A percentile compares a stretch with the other conserved stretches of the same genome.
Conservation (phyloP, 2,113 vertebrate species). For the Felis chaus region DNA sequence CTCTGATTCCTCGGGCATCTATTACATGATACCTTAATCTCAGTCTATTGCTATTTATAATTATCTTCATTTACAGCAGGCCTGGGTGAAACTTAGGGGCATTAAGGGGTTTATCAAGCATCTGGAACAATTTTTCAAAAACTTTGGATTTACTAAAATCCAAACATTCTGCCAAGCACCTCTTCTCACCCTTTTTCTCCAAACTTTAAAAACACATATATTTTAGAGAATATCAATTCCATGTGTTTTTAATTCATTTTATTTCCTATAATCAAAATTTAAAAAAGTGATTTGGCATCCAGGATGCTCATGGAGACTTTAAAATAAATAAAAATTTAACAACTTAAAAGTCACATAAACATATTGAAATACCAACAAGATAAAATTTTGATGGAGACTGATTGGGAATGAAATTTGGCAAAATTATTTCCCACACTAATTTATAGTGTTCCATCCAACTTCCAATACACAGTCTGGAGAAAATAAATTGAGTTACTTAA, state of each 20-base stretch:
- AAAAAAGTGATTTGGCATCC: slow-evolving; percentile 54
- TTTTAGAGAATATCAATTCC: slow-evolving; percentile 72
- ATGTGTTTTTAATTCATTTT: slow-evolving; percentile 75
- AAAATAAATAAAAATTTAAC: slow-evolving; percentile 60
- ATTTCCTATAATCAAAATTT: slow-evolving; percentile 53
- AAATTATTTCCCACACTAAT: slow-evolving; percentile 63
- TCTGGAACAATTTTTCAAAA: slow-evolving; percentile 74
- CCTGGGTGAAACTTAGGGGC: slow-evolving; percentile 66
- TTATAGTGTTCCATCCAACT: slow-evolving; percentile 48
- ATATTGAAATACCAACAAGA: slow-evolving; percentile 44
- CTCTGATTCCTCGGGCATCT: neutral
- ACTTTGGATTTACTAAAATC: slow-evolving; percentile 61
- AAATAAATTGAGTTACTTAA: slow-evolving; percentile 50
- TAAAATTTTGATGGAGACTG: slow-evolving; percentile 60
- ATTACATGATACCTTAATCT: neutral
- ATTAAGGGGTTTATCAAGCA: slow-evolving; percentile 68
- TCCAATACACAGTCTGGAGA: slow-evolving; percentile 48
- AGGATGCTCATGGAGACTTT: slow-evolving; percentile 56
- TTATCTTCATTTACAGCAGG: slow-evolving; percentile 71
- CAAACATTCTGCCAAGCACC: slow-evolving; percentile 64
- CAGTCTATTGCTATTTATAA: slow-evolving; percentile 62
- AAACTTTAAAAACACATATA: slow-evolving; percentile 64
- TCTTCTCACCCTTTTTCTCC: slow-evolving; percentile 45
- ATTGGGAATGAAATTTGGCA: slow-evolving; percentile 67
- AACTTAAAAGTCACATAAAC: slow-evolving; percentile 59